Base-by-base conservation (phyloP, 1,140 invertebrate genomes). In the Cardiocondyla obscurior region DNA sequence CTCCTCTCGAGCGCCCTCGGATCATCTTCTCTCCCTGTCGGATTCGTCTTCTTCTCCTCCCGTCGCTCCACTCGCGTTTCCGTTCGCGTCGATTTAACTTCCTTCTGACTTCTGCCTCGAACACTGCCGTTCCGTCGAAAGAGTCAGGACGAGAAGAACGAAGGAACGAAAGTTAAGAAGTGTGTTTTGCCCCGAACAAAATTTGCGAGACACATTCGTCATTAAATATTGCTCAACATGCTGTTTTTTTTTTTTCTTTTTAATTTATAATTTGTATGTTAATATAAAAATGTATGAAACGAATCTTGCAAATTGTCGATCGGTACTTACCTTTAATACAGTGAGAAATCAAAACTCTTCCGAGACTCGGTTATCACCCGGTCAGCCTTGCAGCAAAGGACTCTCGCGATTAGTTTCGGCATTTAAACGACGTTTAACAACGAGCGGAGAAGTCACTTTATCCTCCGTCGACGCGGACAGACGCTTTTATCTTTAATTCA, bases 81-180 rank as follows among this genome's bases (percentile, higher is more conserved):
- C 77, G 76, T 89, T 84, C 84, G 79, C 90, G 87, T 91, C 91
- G 86, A 92, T 92, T 86, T 88, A 89, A 88, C 87, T 91, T 85
- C 77, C 86, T 85, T 86, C 85, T 85, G 85, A 86, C 86, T 89
- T 81, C 87, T 86, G 84, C 83, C 85, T 84, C 74, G 90, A 89
- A 91, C 89, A 82, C 84, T 69, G 72, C 82, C 87, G 85, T 85
- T 82, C 69, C 77, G 39, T 60, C 72, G 62, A 73, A 83, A 67
- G 51, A 82, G 53, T 76, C 73, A 19, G 84, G 60, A 87, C 74
- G 84, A 87, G 64, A 42, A 28, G 62, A 53, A 46, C 2, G 42
- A 58, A 73, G 16, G 16, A 51, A 64, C 30, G 49, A 44, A 36
- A 36, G 10, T 72, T 51, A 73, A 22, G 12, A 25, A 77, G 44